These are phyloP conservation scores for Deilephila porcellus DNA, from an alignment of 2,888 invertebrate species.

Conservation along the genomic window DNA sequence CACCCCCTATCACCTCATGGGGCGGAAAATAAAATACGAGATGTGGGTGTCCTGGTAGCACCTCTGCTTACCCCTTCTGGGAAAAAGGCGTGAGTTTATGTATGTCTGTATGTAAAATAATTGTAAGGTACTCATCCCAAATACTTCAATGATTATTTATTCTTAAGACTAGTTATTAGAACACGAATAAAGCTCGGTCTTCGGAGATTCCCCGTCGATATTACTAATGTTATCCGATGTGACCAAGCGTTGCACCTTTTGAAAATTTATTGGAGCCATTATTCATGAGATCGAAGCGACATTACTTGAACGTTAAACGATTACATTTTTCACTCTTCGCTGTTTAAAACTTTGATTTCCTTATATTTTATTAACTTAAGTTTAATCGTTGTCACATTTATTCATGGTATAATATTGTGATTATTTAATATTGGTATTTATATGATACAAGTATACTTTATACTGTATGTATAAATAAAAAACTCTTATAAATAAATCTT, in stretches of 20 bases:
- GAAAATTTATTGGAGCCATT: constrained; percentile 24
- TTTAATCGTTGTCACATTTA: background rate
- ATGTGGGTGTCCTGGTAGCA: too few relatives aligned
- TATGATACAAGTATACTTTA: too few relatives aligned
- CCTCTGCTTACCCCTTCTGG: too few relatives aligned
- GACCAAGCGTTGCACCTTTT: constrained; percentile 13
- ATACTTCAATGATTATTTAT: constrained; percentile 23
- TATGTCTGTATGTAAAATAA: too few relatives aligned
- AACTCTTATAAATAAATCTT: too few relatives aligned
- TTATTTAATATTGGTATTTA: background rate
- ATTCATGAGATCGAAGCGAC: constrained; percentile 15
- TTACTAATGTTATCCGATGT: constrained; percentile 26
- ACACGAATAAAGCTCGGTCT: background rate
- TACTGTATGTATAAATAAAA: too few relatives aligned
- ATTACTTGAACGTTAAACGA: constrained; percentile 20
- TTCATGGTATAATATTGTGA: background rate
- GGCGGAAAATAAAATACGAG: too few relatives aligned
- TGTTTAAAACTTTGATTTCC: constrained; percentile 2
- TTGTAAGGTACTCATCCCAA: constrained; percentile 23
- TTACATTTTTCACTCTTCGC: constrained; percentile 10
- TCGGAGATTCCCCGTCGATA: background rate
- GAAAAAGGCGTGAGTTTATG: too few relatives aligned
- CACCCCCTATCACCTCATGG: too few relatives aligned
- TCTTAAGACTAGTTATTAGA: background rate
- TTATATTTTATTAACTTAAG: constrained; percentile 2